Evolutionary conservation across 1,140 invertebrate species (phyloP).

Genomic region (Berghia stephanieae): DNA sequence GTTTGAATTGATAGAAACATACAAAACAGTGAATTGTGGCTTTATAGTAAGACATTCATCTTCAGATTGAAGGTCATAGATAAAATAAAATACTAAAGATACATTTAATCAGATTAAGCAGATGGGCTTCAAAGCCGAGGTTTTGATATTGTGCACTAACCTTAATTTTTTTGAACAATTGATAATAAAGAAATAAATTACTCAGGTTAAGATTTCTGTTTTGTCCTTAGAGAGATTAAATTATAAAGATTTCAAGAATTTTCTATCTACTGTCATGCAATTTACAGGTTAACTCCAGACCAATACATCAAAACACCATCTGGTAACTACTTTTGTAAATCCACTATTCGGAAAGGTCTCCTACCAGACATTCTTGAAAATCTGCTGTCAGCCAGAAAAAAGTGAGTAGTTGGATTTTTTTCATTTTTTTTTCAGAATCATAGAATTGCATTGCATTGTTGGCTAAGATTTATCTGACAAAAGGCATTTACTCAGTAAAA

Average conservation of each 20-base stretch:
- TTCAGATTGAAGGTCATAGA: too few species aligned
- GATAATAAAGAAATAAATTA: slow-evolving; percentile 1
- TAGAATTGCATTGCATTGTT: not conserved
- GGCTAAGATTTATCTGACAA: too few species aligned
- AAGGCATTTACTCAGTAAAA: too few species aligned
- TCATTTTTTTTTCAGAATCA: not conserved
- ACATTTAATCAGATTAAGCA: too few species aligned
- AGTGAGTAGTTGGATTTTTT: slow-evolving; percentile 59
- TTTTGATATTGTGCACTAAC: too few species aligned
- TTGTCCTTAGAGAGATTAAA: not conserved
- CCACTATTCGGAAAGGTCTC: slow-evolving; percentile 82
- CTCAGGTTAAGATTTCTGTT: slow-evolving; percentile 34
- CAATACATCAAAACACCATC: slow-evolving; percentile 91
- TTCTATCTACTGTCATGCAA: too few species aligned
- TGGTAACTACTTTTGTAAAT: slow-evolving; percentile 92
- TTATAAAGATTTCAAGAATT: not conserved
- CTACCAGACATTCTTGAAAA: slow-evolving; percentile 97
- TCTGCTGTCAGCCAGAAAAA: slow-evolving; percentile 89
- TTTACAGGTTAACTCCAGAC: slow-evolving; percentile 71
- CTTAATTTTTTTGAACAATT: too few species aligned
- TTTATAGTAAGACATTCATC: too few species aligned
- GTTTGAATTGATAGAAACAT: too few species aligned
- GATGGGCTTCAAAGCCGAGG: too few species aligned
- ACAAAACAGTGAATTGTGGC: too few species aligned
- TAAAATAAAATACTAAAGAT: too few species aligned